Conservation (phyloP, 1,140 invertebrate species). For the Rhizoglyphus robini region DNA sequence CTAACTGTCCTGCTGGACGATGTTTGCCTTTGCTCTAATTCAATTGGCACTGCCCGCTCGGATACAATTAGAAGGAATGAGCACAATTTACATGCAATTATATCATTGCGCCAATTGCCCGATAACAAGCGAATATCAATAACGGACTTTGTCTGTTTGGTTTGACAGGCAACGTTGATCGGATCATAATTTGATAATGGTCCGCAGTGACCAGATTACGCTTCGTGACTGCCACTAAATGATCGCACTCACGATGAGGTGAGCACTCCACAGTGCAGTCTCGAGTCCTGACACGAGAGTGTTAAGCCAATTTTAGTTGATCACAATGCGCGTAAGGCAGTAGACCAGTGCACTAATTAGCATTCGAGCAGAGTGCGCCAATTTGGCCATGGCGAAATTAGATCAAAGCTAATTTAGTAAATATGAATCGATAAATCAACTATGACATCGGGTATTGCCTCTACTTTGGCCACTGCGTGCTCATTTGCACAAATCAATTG, state of each 20-base stretch:
- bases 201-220: constrained; percentile 1
- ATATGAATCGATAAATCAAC: constrained; percentile 4
- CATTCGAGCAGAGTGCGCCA: no score
- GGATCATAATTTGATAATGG: constrained; percentile 6
- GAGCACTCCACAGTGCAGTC: neutral
- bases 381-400: neutral
- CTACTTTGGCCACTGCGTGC: neutral
- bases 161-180: neutral
- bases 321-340: neutral
- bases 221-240: constrained; percentile 7
- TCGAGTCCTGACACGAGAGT: neutral
- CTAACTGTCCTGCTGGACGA: neutral
- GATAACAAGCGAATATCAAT: neutral
- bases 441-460: neutral
- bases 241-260: neutral
- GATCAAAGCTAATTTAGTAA: neutral
- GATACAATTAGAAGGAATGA: neutral
- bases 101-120: neutral
- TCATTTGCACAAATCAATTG: neutral
- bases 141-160: neutral
- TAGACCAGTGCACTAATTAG: neutral
- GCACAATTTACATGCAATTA: neutral
- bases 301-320: constrained; percentile 1
- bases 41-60: neutral
- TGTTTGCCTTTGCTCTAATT: neutral